Base-by-base conservation (phyloP, 2,113 vertebrate species). In the Brachyistius frenatus region DNA sequence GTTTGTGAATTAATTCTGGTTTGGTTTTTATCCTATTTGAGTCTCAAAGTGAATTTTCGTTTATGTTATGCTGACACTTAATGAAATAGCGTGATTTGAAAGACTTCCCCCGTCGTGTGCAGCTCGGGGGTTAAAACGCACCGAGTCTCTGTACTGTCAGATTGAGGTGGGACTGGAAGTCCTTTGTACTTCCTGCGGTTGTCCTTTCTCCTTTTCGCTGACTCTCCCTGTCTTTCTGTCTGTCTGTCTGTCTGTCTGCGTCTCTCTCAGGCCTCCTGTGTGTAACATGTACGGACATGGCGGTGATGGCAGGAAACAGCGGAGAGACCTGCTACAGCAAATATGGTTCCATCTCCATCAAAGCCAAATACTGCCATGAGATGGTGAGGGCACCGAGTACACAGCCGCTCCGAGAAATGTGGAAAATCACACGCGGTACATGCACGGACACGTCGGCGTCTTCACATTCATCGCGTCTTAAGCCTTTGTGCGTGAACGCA, bases 211-310 rank as follows among this genome's bases (percentile, higher is more conserved):
- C 0, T 10, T 1, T 10, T 0, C 14, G 1, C 55, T 31, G 6
- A 32, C 50, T 49, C 15, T 7, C 5, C 36, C 11, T 13, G 1
- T 9, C 4, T n/a, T 1, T 41, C 0, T 7, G 31, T 41, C 11
- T 13, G 1, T 9, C 4, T n/a, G 1, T 41, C 0, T 7, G 31
- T 23, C 14, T 52, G 4, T 44, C 0, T 33, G 2, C 49, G 7
- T 57, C 8, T 23, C 1, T 30, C 0, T 2, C 91, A 98, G 97
- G 97, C 30, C 91, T 98, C 85, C 88, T 98, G 41, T 98, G 97
- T 0, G 80, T 99, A 60, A 98, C 97, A 0, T 98, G 97, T 86
- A 98, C 97, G 0, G 97, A 98, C 93, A 97, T 97, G 96, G 97
- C 95, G 0, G 97, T 98, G 76, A 92, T 97, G 95, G 97, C 97